Base-by-base conservation (phyloP, 2,113 vertebrate genomes). In the Xenopus laevis region DNA sequence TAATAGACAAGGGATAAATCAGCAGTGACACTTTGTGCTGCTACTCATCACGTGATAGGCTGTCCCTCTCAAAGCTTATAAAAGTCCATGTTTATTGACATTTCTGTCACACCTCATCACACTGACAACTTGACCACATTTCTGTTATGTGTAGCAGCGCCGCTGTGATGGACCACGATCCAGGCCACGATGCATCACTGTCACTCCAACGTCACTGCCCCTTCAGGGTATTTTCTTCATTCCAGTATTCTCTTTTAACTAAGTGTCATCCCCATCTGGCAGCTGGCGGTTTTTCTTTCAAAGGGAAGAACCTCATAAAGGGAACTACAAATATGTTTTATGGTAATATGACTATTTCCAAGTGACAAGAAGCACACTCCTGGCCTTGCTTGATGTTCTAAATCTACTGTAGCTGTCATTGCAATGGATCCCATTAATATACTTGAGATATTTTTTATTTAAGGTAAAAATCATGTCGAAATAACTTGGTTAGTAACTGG, bases 101-200 rank as follows among this genome's bases (percentile, higher is more conserved):
- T 61, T 17, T 68, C 65, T 68, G 57, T 69, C 73, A 75, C 65
- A 69, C 27, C 59, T 44, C 5, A 68, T 75, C 57, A 47, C 46
- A 40, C 10, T 68, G 58, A 75, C 44, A 62, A 50, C 64, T 61
- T 68, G 21, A 44, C 58, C 59, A 23, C 44, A 55, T 9, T 57
- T 30, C 65, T 63, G 57, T 40, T 27, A 27, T 27, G 23, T 27
- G 23, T 27, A 45, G 68, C 53, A 50, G 23, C 44, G 27, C 16
- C 61, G 4, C 23, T 27, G 10, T 62, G 46, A 55, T 4, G 53
- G 53, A 4, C 53, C 53, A n/a, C 4, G 6, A 16, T 4, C 13
- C 21, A 46, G 45, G 9, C 13, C 53, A 13, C 23, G 12, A 61
- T 74, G 11, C 6, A 60, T 52, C 47, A 18, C 52, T 61, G 21